Evolutionary conservation across 2,888 invertebrate species (phyloP).

Genomic region (Ornithoptera priamus): DNA sequence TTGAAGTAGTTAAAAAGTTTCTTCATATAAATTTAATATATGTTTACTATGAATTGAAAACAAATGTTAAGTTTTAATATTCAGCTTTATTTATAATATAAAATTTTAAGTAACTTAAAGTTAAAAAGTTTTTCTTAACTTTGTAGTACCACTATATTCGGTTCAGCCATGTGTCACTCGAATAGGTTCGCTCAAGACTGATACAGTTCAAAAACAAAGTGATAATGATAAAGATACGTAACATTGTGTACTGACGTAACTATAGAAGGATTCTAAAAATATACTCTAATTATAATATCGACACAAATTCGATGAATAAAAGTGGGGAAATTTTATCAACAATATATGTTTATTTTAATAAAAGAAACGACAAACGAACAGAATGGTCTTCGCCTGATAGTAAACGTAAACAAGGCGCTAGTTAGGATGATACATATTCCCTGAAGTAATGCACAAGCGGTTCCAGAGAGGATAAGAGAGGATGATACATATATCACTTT

Average conservation of each 20-base stretch:
- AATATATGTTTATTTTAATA: too few relatives aligned
- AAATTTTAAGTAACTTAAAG: slow-evolving; percentile 1
- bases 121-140: slow-evolving; percentile 12
- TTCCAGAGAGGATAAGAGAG: too few relatives aligned
- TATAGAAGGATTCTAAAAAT: not conserved
- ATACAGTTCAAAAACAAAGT: slow-evolving; percentile 15
- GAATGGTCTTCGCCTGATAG: too few relatives aligned
- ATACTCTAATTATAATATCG: not conserved
- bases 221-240: slow-evolving; percentile 18
- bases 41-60: not conserved
- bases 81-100: not conserved
- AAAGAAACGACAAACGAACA: too few relatives aligned
- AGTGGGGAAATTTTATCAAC: not conserved
- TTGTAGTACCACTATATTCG: slow-evolving; percentile 3
- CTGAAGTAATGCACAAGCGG: too few relatives aligned
- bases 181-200: slow-evolving; percentile 11
- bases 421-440: too few relatives aligned
- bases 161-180: slow-evolving; percentile 27
- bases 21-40: slow-evolving; percentile 13
- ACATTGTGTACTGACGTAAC: slow-evolving; percentile 14
- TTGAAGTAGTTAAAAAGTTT: slow-evolving; percentile 2
- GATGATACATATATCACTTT: too few relatives aligned
- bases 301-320: not conserved
- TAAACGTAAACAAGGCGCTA: too few relatives aligned
- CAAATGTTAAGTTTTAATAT: not conserved